A percentile compares a stretch with the other conserved stretches of the same genome.
These are phyloP conservation scores for Lophochroa leadbeateri DNA, from an alignment of 2,113 vertebrate genomes.

Conservation along the genomic window DNA sequence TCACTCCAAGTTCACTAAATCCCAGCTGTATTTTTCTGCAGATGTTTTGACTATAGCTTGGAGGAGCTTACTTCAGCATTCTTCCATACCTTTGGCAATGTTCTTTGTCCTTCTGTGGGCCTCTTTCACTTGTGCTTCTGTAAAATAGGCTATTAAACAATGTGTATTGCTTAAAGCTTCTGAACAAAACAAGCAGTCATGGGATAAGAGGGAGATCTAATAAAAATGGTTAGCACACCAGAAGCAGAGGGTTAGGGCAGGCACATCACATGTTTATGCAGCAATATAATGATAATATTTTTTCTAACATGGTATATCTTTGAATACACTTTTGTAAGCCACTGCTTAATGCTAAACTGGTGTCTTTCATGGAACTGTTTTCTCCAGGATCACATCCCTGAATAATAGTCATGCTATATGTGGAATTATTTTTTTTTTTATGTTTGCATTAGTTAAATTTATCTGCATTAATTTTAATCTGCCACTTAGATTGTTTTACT, in stretches of 20 bases:
- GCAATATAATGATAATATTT: neutral
- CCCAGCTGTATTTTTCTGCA: neutral
- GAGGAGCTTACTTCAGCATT: neutral
- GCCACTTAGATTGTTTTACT: neutral
- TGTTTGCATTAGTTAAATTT: neutral
- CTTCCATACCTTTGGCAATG: neutral
- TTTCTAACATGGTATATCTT: neutral
- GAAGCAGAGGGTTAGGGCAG: neutral
- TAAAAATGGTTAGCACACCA: neutral
- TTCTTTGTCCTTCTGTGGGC: neutral
- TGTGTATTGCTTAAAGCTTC: neutral
- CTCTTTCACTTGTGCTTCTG: neutral
- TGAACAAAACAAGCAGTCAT: neutral
- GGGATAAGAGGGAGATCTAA: neutral
- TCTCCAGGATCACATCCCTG: neutral
- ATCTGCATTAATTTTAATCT: neutral
- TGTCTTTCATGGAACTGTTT: neutral
- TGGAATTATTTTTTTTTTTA: neutral
- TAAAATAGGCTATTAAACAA: neutral
- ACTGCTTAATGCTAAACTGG: neutral
- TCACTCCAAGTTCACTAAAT: neutral
- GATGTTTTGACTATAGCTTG: neutral
- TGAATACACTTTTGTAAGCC: neutral
- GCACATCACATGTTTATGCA: neutral
- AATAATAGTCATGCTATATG: neutral